phyloP scores from a whole-genome alignment of 2,888 invertebrate species.

The Apodemia zela region DNA sequence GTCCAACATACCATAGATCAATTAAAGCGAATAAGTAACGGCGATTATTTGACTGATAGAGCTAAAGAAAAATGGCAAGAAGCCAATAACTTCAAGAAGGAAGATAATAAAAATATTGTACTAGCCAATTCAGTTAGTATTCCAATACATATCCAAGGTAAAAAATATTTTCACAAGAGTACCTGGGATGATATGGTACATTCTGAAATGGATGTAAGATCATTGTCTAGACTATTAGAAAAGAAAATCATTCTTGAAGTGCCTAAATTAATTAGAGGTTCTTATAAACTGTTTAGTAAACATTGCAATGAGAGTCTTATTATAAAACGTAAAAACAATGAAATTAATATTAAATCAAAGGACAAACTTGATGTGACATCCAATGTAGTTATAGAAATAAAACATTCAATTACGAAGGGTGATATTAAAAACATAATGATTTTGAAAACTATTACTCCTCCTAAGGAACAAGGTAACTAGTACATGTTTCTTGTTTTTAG shows the following conservation, averaged over 20 bases:
- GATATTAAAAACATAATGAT: conserved; percentile 58
- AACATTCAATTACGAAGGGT: conserved; percentile 50
- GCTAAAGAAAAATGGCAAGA: conserved; percentile 68
- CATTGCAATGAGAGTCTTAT: conserved; percentile 43
- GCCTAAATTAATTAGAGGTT: conserved; percentile 56
- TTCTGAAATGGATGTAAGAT: conserved; percentile 63
- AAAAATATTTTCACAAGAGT: conserved; percentile 37
- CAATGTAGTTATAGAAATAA: conserved; percentile 35
- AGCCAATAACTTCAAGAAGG: conserved; percentile 30
- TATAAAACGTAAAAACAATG: conserved; percentile 17
- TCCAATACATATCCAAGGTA: conserved; percentile 52
- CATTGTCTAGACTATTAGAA: conserved; percentile 60
- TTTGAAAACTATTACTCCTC: conserved; percentile 40
- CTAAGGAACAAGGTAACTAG: conserved; percentile 34
- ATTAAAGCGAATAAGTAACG: conserved; percentile 69
- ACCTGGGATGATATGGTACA: conserved; percentile 61
- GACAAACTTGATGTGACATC: neutral
- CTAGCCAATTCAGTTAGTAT: conserved; percentile 55
- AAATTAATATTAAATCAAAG: neutral
- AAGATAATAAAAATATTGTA: conserved; percentile 37
- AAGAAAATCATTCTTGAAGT: conserved; percentile 62
- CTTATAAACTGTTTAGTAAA: conserved; percentile 53
- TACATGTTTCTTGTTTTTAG: conserved; percentile 7
- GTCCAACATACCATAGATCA: conserved; percentile 67
- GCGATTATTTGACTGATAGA: conserved; percentile 65